These are phyloP conservation scores for Vidua macroura DNA, from an alignment of 2,113 vertebrate species.

Conservation along the genomic window DNA sequence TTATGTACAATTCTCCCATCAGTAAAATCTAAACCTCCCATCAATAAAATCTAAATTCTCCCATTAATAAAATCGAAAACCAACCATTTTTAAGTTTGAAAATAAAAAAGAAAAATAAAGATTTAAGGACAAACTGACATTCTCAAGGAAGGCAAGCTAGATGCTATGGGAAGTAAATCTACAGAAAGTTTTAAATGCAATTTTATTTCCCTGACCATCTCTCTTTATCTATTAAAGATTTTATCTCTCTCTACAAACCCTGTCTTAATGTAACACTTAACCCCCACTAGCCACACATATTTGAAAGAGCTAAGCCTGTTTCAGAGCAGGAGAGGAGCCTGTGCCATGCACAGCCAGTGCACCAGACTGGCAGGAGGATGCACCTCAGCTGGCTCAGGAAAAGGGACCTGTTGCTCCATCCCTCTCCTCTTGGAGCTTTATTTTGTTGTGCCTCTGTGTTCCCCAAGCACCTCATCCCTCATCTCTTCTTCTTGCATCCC, in stretches of 20 bases:
- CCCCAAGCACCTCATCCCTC: neutral
- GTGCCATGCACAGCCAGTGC: accelerated
- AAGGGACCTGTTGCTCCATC: neutral
- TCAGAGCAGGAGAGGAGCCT: neutral
- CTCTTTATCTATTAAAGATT: neutral
- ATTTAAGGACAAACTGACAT: neutral
- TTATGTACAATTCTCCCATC: neutral
- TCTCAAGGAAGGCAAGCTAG: neutral
- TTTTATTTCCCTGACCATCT: neutral
- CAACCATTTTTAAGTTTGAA: neutral
- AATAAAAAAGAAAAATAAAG: neutral
- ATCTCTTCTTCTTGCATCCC: neutral
- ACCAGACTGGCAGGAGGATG: neutral
- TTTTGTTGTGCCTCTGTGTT: neutral
- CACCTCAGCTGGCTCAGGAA: neutral
- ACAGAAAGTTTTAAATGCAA: neutral
- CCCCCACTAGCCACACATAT: no score
- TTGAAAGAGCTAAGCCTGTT: neutral
- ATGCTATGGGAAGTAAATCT: neutral
- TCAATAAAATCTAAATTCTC: neutral
- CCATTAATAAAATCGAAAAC: neutral
- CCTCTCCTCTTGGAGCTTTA: accelerated
- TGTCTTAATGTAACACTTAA: neutral
- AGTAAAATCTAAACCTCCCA: neutral
- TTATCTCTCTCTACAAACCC: neutral